A percentile compares a stretch with the other conserved stretches of the same genome.
Conservation (phyloP, 1,140 invertebrate species). For the Kradibia gibbosae region DNA sequence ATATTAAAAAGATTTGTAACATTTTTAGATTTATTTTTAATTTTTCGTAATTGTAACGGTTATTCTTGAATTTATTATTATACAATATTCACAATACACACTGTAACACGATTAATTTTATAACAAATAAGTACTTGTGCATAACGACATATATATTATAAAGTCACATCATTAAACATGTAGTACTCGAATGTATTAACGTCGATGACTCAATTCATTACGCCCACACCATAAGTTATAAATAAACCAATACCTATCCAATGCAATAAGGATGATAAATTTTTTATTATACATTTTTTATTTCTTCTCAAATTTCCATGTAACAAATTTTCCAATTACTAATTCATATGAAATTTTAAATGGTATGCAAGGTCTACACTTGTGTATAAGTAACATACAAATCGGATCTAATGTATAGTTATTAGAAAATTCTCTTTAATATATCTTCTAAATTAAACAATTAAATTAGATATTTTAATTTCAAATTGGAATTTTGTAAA, state of each 20-base stretch:
- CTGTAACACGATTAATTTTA: conserved; percentile 73
- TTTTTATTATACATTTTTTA: not conserved
- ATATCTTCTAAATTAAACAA: too few species aligned
- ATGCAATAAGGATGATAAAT: conserved; percentile 17
- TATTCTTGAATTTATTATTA: conserved; percentile 65
- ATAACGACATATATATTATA: conserved; percentile 72
- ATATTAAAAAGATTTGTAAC: conserved; percentile 68
- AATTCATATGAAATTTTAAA: not conserved
- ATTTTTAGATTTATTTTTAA: conserved; percentile 64
- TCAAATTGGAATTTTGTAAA: too few species aligned
- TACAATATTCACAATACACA: conserved; percentile 70
- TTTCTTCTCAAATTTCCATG: not conserved
- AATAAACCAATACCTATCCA: conserved; percentile 52
- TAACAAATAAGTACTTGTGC: conserved; percentile 72
- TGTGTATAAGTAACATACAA: conserved; percentile 26
- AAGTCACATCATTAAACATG: conserved; percentile 73
- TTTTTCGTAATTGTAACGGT: conserved; percentile 61
- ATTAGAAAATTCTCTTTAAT: not conserved
- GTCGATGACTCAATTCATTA: conserved; percentile 71
- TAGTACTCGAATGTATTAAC: conserved; percentile 71
- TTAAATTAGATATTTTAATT: too few species aligned
- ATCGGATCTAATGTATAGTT: conserved; percentile 5
- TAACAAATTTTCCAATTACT: not conserved
- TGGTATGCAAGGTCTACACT: not conserved
- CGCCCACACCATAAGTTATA: conserved; percentile 65